Conservation (phyloP, 2,888 invertebrate species). For the Cataglyphis livida region DNA sequence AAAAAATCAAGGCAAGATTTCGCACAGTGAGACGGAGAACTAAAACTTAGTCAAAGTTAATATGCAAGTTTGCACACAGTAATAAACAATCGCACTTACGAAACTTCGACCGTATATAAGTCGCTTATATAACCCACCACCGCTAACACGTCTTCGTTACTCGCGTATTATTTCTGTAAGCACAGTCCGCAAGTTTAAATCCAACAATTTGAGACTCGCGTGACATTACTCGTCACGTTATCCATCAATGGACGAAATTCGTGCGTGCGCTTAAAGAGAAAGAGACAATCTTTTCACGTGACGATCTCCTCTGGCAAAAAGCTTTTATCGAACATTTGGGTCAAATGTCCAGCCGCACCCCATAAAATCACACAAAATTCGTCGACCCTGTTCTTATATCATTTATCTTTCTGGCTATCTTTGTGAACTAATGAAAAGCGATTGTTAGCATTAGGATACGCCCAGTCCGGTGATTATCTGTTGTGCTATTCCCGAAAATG, state of each 20-base stretch:
- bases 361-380: conserved; percentile 15
- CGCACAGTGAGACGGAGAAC: too few relatives aligned
- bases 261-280: conserved; percentile 31
- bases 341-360: conserved; percentile 56
- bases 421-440: conserved; percentile 51
- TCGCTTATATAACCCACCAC: conserved; percentile 21
- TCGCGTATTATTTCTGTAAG: conserved; percentile 18
- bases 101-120: conserved; percentile 8
- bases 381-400: not conserved
- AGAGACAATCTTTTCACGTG: conserved; percentile 24
- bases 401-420: conserved; percentile 34
- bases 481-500: not conserved
- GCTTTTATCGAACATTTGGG: conserved; percentile 59
- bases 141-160: conserved; percentile 23
- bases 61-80: not conserved
- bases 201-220: conserved; percentile 37
- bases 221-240: conserved; percentile 16
- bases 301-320: conserved; percentile 20
- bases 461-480: not conserved
- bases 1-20: not conserved
- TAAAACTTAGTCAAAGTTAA: not conserved
- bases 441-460: conserved; percentile 27
- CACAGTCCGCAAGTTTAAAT: conserved; percentile 31
- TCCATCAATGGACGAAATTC: conserved; percentile 26
- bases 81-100: conserved; percentile 24